Conservation (phyloP, 2,888 invertebrate species). For the Melipona beecheii region DNA sequence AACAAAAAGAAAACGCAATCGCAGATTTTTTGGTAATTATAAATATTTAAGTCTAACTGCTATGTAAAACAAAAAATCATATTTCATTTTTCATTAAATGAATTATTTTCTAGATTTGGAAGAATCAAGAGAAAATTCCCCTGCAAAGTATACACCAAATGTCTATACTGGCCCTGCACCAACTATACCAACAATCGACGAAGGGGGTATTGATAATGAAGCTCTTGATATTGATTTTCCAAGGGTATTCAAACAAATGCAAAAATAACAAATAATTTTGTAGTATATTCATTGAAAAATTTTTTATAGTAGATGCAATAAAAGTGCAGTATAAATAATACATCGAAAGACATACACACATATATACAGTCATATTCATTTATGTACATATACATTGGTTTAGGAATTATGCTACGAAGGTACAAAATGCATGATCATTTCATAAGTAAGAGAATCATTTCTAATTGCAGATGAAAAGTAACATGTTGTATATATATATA, state of each 20-base stretch:
- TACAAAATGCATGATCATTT: not conserved
- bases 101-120: slow-evolving; percentile 75
- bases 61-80: not conserved
- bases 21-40: slow-evolving; percentile 78
- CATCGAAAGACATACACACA: not conserved
- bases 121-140: slow-evolving; percentile 81
- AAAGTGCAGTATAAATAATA: not conserved
- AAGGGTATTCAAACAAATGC: slow-evolving; percentile 87
- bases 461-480: slow-evolving; percentile 28
- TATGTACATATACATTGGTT: slow-evolving; percentile 14
- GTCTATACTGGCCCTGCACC: slow-evolving; percentile 41
- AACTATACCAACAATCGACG: slow-evolving; percentile 56
- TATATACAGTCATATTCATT: not conserved
- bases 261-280: slow-evolving; percentile 85
- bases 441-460: slow-evolving; percentile 26
- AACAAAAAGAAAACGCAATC: slow-evolving; percentile 69
- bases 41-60: slow-evolving; percentile 14
- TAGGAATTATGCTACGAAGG: slow-evolving; percentile 18
- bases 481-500: slow-evolving; percentile 32
- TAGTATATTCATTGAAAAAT: slow-evolving; percentile 37
- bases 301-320: slow-evolving; percentile 25
- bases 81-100: not conserved
- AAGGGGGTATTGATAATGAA: slow-evolving; percentile 86
- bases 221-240: slow-evolving; percentile 88
- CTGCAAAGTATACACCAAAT: slow-evolving; percentile 75